A percentile compares a stretch with the other conserved stretches of the same genome.
These are phyloP conservation scores for Platichthys stellatus DNA, from an alignment of 2,113 vertebrate species.

Conservation along the genomic window DNA sequence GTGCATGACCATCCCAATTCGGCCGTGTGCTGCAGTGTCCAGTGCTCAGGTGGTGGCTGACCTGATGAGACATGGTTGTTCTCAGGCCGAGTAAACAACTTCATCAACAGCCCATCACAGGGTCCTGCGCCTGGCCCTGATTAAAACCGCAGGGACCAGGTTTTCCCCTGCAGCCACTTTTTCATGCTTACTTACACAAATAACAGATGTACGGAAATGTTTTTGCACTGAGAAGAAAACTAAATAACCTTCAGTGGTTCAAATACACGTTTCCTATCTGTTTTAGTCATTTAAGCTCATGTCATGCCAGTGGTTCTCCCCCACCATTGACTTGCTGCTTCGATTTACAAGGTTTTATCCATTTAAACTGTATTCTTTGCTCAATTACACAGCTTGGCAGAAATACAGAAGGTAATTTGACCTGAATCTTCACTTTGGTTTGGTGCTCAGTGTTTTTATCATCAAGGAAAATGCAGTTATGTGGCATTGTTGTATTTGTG, in stretches of 20 bases:
- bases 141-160: constrained; percentile 65
- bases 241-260: not conserved
- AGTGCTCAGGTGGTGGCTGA: constrained; percentile 77
- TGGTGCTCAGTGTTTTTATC: too few species aligned
- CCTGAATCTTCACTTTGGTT: too few species aligned
- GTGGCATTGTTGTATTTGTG: too few species aligned
- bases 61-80: constrained; percentile 67
- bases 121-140: constrained; percentile 50
- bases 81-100: constrained; percentile 56
- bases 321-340: too few species aligned
- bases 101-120: constrained; percentile 65
- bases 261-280: not conserved
- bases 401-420: too few species aligned
- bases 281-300: not conserved
- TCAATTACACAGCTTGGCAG: too few species aligned
- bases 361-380: too few species aligned
- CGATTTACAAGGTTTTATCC: too few species aligned
- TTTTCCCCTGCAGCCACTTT: constrained; percentile 39
- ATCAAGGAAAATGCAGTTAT: too few species aligned
- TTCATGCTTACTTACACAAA: constrained; percentile 72
- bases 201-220: constrained; percentile 63
- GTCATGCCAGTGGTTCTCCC: too few species aligned
- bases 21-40: constrained; percentile 37
- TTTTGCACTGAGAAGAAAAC: not conserved
- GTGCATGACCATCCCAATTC: constrained; percentile 21